phyloP scores from a whole-genome alignment of 2,797 vertebrate genomes.

The Cyclopterus lumpus region DNA sequence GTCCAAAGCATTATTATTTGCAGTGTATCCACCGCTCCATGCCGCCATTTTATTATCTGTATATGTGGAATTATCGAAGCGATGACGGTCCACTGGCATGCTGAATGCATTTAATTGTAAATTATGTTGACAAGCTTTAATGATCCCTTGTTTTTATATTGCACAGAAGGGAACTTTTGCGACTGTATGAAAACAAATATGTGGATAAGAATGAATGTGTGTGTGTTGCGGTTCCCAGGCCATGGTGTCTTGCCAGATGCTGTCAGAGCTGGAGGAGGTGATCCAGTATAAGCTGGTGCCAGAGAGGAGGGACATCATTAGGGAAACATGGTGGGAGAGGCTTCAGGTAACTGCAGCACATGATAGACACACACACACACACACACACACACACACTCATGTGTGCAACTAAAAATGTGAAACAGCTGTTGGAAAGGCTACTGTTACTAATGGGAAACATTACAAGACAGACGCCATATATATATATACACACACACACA shows the following conservation, averaged over 20 bases:
- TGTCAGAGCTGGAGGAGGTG: constrained; percentile 98
- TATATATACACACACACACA: constrained; percentile 1
- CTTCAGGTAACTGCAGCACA: constrained; percentile 88
- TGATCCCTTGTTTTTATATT: not conserved
- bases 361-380: constrained; percentile 29
- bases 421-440: constrained; percentile 67
- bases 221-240: constrained; percentile 83
- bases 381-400: constrained; percentile 6
- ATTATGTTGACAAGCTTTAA: constrained; percentile 18
- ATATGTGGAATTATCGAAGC: not conserved
- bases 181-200: not conserved
- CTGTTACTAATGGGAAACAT: constrained; percentile 67
- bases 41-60: not conserved
- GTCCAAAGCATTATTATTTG: constrained; percentile 13
- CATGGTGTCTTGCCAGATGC: constrained; percentile 99
- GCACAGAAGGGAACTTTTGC: not conserved
- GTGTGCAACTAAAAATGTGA: constrained; percentile 45
- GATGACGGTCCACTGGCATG: not conserved
- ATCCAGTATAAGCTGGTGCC: constrained; percentile 99
- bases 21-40: not conserved
- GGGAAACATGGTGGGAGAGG: constrained; percentile 99
- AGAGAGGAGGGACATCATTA: constrained; percentile 97
- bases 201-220: constrained; percentile 12
- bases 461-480: constrained; percentile 16
- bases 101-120: constrained; percentile 1